Percentiles rank a stretch among this genome's conserved stretches.
Conservation (phyloP, 2,113 vertebrate genomes). For the Gnathonemus longibarbis region DNA sequence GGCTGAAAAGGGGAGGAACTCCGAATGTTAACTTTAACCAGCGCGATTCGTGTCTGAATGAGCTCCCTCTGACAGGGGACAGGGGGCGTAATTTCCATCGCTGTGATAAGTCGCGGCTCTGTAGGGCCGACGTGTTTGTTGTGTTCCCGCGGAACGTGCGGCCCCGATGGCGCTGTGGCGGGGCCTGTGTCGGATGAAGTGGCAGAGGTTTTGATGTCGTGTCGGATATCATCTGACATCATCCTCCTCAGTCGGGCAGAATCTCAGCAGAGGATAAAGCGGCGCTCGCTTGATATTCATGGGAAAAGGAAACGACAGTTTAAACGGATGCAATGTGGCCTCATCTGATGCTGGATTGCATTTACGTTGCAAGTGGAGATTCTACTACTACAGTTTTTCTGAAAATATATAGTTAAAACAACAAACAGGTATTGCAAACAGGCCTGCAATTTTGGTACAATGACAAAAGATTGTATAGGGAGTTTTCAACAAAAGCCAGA, state of each 20-base stretch:
- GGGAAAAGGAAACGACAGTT: neutral
- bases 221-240: neutral
- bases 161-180: neutral
- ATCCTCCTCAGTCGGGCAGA: neutral
- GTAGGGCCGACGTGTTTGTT: neutral
- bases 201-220: neutral
- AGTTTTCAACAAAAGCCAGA: neutral
- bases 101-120: neutral
- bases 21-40: neutral
- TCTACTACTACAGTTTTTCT: neutral
- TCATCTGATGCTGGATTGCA: neutral
- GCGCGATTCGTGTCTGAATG: neutral
- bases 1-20: neutral
- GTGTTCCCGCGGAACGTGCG: neutral
- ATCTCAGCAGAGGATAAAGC: neutral
- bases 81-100: neutral
- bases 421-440: neutral
- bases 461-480: neutral
- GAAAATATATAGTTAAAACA: neutral
- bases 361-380: neutral
- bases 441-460: neutral
- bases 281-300: neutral
- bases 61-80: neutral
- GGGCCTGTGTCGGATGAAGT: neutral
- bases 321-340: neutral